Conservation (phyloP, 2,888 invertebrate species). For the Allophyes oxyacanthae region DNA sequence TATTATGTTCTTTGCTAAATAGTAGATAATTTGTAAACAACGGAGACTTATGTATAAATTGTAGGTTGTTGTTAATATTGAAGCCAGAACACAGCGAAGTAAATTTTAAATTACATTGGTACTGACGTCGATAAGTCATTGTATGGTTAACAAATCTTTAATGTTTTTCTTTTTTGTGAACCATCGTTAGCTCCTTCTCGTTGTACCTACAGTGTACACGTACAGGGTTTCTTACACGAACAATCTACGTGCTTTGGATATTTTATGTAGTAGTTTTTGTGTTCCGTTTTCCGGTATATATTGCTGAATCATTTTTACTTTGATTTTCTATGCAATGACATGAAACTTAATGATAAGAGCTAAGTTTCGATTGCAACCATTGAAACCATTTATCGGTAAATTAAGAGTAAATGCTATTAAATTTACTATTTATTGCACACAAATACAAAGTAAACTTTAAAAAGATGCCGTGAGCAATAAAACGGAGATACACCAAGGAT, state of each 20-base stretch:
- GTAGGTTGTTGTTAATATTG: no score
- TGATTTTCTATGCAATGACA: no score
- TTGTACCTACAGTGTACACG: no score
- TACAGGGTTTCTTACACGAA: slow-evolving; percentile 12
- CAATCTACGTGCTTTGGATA: slow-evolving; percentile 16
- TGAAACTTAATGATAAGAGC: no score
- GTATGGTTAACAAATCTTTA: slow-evolving; percentile 13
- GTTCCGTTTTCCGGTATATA: slow-evolving; percentile 11
- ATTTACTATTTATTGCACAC: not conserved
- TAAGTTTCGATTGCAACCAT: not conserved
- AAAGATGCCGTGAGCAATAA: not conserved
- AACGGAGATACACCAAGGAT: slow-evolving; percentile 16
- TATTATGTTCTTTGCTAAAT: no score
- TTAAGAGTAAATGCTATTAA: no score
- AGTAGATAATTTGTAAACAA: no score
- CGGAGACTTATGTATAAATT: no score
- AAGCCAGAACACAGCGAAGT: no score
- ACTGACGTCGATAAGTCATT: not conserved
- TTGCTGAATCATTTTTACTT: slow-evolving; percentile 13
- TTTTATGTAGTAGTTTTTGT: slow-evolving; percentile 4
- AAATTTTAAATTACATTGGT: not conserved
- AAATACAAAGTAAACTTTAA: no score
- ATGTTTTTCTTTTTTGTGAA: not conserved
- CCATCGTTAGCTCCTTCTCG: no score
- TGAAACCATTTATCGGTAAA: no score